These are phyloP conservation scores for Boulengeromyrus knoepffleri DNA, from an alignment of 2,113 vertebrate species.

Conservation along the genomic window DNA sequence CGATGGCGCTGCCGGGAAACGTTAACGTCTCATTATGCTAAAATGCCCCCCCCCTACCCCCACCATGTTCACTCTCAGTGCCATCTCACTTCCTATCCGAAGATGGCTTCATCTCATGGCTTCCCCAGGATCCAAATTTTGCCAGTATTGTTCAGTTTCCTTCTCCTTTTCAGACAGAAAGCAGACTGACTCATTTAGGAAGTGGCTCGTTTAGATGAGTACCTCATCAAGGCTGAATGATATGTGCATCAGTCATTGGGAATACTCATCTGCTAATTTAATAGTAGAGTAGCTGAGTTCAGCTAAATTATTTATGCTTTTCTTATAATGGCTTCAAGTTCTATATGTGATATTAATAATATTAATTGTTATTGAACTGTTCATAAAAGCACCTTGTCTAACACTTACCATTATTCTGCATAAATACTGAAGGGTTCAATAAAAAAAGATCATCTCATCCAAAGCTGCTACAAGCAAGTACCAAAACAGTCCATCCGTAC, in stretches of 20 bases:
- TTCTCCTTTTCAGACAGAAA: not conserved
- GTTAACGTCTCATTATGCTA: slow-evolving; percentile 40
- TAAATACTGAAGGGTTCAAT: not conserved
- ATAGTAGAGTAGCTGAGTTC: not conserved
- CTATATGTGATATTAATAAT: not conserved
- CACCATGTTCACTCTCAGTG: not conserved
- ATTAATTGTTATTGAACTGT: not conserved
- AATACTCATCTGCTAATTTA: not conserved
- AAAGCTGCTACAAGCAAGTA: not conserved
- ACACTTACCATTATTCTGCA: not conserved
- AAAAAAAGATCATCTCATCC: not conserved
- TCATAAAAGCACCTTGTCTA: not conserved
- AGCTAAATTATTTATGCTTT: not conserved
- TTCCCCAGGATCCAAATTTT: not conserved
- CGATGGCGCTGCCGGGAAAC: slow-evolving; percentile 22
- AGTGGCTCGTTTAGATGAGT: not conserved
- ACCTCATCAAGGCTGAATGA: not conserved
- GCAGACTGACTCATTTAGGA: not conserved
- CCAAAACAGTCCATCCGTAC: not conserved
- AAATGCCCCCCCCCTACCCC: not conserved
- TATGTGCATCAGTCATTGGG: not conserved
- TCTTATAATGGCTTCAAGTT: not conserved
- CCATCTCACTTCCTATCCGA: not conserved
- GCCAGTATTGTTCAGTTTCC: not conserved
- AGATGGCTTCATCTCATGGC: not conserved